phyloP scores from a whole-genome alignment of 2,888 invertebrate species.

The Limenitis camilla region DNA sequence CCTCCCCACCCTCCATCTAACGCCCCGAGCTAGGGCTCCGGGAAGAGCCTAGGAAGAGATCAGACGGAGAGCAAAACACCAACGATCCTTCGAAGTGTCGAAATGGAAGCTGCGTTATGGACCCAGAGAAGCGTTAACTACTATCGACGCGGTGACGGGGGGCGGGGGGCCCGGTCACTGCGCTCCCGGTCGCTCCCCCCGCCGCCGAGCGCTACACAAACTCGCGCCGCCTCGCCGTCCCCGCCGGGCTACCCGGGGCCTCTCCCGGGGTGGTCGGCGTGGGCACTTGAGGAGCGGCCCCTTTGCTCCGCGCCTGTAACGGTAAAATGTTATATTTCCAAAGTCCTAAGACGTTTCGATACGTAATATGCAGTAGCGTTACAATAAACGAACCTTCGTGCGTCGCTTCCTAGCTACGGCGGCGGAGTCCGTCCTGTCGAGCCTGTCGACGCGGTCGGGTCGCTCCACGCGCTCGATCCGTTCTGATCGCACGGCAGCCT shows the following conservation, averaged over 20 bases:
- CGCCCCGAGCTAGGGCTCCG: background rate
- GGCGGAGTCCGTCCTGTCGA: slow-evolving; percentile 27
- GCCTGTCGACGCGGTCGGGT: slow-evolving; percentile 25
- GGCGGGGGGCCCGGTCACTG: background rate
- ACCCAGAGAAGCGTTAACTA: background rate
- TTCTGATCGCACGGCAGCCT: slow-evolving; percentile 10
- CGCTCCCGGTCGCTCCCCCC: slow-evolving; percentile 30
- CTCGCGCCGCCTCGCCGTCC: slow-evolving; percentile 37
- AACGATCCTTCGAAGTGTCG: background rate
- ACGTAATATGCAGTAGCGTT: too few relatives aligned
- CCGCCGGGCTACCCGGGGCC: slow-evolving; percentile 39
- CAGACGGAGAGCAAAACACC: background rate
- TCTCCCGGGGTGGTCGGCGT: slow-evolving; percentile 38
- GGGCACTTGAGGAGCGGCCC: slow-evolving; percentile 53
- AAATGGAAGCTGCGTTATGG: background rate
- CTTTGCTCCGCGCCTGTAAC: slow-evolving; percentile 57
- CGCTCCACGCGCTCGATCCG: slow-evolving; percentile 16
- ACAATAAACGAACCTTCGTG: slow-evolving; percentile 39
- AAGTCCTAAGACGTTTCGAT: too few relatives aligned
- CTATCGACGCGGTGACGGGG: background rate
- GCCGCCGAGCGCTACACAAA: slow-evolving; percentile 51
- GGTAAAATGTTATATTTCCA: background rate
- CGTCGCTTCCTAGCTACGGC: slow-evolving; percentile 48
- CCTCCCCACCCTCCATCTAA: background rate
- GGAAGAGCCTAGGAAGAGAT: background rate